Conservation (phyloP, 2,113 vertebrate species). For the Canis aureus region DNA sequence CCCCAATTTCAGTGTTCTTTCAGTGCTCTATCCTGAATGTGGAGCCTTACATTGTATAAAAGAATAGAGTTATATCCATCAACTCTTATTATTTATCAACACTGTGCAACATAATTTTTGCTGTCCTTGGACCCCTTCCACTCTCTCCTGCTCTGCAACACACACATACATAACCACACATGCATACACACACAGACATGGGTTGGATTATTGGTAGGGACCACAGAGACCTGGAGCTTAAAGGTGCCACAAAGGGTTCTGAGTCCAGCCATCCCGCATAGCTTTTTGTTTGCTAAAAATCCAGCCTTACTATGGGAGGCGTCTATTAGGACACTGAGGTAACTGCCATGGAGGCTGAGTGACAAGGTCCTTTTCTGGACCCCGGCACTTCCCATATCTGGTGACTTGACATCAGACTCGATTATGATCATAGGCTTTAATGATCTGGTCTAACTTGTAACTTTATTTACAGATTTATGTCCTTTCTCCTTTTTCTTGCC, state of each 20-base stretch:
- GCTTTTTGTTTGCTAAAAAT: background rate
- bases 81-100: background rate
- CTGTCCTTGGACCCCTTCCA: no score
- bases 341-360: background rate
- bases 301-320: accelerated
- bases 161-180: no score
- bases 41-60: background rate
- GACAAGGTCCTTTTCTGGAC: background rate
- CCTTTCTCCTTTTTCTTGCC: background rate
- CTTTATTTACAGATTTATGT: background rate
- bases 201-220: background rate
- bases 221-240: background rate
- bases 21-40: background rate
- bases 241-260: background rate
- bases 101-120: background rate
- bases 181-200: background rate
- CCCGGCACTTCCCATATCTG: background rate
- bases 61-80: background rate
- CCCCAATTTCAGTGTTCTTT: background rate
- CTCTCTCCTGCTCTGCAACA: background rate
- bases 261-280: background rate
- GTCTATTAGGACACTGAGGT: background rate
- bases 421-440: background rate
- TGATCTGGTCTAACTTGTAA: background rate
- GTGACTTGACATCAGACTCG: background rate